Base-by-base conservation (phyloP, 2,797 vertebrate genomes). In the Diplodus puntazzo region DNA sequence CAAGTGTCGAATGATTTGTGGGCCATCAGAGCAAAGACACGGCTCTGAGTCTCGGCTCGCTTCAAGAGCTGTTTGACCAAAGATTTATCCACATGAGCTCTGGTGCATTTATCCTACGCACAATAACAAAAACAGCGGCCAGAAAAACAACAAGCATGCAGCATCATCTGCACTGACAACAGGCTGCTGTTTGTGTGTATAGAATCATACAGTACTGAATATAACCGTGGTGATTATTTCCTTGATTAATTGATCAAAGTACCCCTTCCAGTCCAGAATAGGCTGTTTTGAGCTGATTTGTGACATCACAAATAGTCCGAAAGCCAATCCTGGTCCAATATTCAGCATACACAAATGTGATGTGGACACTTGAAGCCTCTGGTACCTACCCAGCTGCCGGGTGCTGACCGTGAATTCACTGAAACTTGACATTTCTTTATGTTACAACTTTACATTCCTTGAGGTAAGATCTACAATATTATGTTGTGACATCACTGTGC, bases 1-100 rank as follows among this genome's bases (percentile, higher is more conserved):
- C 67, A 75, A 69, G 75, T 73, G 61, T 20, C 58, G 27, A 75
- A 77, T 81, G 76, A 83, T 89, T 83, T 78, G 77, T 75, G 73
- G 69, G 17, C 70, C 69, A 77, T 81, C 69, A 46, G 25, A 58
- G 50, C 30, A 13, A 67, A 79, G 70, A 59, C 54, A 46, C 21
- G 2, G 10, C 58, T 67, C 60, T 39, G 42, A 70, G 49, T 68
- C 64, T 72, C 63, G 50, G 52, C 52, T 78, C 62, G 52, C 16
- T 60, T 68, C 57, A 69, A 58, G 39, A 80, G 69, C 70, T 46
- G 42, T 87, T 73, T 72, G 63, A 83, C 60, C 68, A 20, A 11
- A 43, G 52, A 74, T 84, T 82, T 21, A 68, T 65, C 39, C 48
- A 43, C 65, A 75, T 69, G 63, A 83, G 60, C n/a, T 17, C 23